Evolutionary conservation across 2,797 vertebrate species (phyloP), one percentile per base, ranked within the genome.

Genomic region (Macropodus opercularis): DNA sequence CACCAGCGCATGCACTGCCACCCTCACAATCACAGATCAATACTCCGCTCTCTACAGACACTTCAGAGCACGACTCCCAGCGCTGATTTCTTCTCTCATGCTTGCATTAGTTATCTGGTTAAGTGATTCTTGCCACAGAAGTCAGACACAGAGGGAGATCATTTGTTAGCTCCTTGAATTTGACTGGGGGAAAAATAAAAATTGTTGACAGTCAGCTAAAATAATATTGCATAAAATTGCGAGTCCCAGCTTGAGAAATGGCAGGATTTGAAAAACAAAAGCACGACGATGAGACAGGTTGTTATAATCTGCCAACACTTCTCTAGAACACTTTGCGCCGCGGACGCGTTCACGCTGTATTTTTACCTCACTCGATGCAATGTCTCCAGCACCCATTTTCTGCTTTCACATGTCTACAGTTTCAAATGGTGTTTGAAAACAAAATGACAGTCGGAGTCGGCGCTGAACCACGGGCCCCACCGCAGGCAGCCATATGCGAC

Each of bases 21-120:
- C 57, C 31, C 54, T 61, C 59, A 52, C 62, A 69, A 74, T 72
- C 50, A 63, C 51, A 44, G 53, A 88, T 90, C 85, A 74, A 86
- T 90, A 79, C 42, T n/a, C n/a, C n/a, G n/a, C n/a, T n/a, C n/a
- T n/a, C 24, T 58, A 32, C 53, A 66, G 56, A 82, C 63, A 48
- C 62, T 43, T 72, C 50, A 63, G 60, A 75, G 70, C 69, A 79
- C 53, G 19, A 72, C 68, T 72, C 17, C n/a, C 41, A 32, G 60
- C 17, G 18, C 35, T 71, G 24, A 36, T 29, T 61, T 64, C 24
- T 58, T 31, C 34, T 31, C 1, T 70, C 64, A 56, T 18, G 15
- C 35, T 40, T 9, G 3, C 17, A 21, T 58, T 26, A 23, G 19
- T 69, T 18, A 40, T 50, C 36, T 43, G n/a, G 47, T 39, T 42